Base-by-base conservation (phyloP, 2,797 vertebrate species). In the Philypnodon macrostomus region DNA sequence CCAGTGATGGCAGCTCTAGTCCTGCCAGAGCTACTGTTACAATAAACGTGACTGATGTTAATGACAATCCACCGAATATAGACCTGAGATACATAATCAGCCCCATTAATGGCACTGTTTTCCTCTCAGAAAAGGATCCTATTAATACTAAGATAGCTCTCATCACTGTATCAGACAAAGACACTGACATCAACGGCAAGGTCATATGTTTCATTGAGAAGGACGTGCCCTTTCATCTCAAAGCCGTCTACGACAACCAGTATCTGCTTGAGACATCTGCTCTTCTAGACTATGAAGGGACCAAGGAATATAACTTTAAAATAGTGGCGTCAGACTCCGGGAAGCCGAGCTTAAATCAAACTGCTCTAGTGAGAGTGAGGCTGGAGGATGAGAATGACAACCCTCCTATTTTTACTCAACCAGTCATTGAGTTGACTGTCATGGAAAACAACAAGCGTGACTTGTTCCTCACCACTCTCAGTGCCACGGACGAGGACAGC, bases 61-160 rank as follows among this genome's bases (percentile, higher is more conserved):
- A 99, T 2, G 97, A 99, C 86, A 99, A 99, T 85, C 94, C 96
- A 57, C 97, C 97, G 1, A 97, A 97, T 81, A 97, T 99, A 82
- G 96, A 98, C 90, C 91, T 99, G 89, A 92, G 96, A 88, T 98
- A 99, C 84, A 99, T 99, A 75, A 98, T 98, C 86, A 97, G 95
- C 75, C 95, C 97, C 73, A 97, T 98, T 83, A 98, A 99, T 64
- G 97, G 97, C 67, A 98, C 96, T 1, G 96, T 99, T 84, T 95
- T 96, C 85, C 92, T 99, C 77, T 98, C 97, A 9, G 97, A 99
- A 90, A 98, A 98, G 80, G 96, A 98, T 77, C 97, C 97, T 31
- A 82, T 96, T 86, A 98, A 99, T 87, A 99, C 97, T 62, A 98
- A 98, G 90, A 98, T 99, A 54, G 97, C 96, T 59, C 93, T 99